A percentile compares a stretch with the other conserved stretches of the same genome.
Conservation (phyloP, 1,140 invertebrate genomes). For the Neuroterus valhalla region DNA sequence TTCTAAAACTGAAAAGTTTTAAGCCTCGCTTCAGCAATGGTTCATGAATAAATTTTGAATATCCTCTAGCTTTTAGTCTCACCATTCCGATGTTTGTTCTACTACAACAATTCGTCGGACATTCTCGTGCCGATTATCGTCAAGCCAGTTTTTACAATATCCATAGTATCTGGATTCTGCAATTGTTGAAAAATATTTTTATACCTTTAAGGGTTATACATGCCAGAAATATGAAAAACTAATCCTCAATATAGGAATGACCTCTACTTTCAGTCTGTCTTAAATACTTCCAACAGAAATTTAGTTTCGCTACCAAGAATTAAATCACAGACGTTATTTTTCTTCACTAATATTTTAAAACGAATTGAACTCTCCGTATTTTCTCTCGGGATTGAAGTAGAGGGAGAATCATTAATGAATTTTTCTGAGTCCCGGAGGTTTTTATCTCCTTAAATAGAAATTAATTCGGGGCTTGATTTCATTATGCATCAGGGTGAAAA, state of each 20-base stretch:
- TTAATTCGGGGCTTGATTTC: too few relatives aligned
- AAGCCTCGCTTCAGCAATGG: not conserved
- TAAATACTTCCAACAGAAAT: not conserved
- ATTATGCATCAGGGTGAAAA: too few relatives aligned
- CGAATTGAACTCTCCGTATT: too few relatives aligned
- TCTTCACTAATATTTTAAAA: not conserved
- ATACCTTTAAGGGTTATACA: not conserved
- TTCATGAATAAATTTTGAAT: not conserved
- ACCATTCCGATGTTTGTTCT: not conserved
- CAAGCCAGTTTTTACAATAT: not conserved
- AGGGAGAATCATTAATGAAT: too few relatives aligned
- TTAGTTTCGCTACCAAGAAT: not conserved
- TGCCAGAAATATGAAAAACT: conserved; percentile 22
- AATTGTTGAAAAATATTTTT: conserved; percentile 9
- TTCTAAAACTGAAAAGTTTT: not conserved
- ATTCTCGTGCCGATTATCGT: conserved; percentile 14
- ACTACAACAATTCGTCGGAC: not conserved
- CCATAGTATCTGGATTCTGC: not conserved
- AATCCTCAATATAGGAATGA: conserved; percentile 1
- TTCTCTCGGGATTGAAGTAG: too few relatives aligned
- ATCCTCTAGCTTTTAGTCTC: not conserved
- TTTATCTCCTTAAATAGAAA: too few relatives aligned
- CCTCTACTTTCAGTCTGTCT: not conserved
- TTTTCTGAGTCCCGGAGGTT: too few relatives aligned
- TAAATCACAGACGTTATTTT: not conserved